Percentiles rank a stretch among this genome's conserved stretches.
Evolutionary conservation across 2,888 invertebrate species (phyloP).

Genomic region (Lypha dubia): DNA sequence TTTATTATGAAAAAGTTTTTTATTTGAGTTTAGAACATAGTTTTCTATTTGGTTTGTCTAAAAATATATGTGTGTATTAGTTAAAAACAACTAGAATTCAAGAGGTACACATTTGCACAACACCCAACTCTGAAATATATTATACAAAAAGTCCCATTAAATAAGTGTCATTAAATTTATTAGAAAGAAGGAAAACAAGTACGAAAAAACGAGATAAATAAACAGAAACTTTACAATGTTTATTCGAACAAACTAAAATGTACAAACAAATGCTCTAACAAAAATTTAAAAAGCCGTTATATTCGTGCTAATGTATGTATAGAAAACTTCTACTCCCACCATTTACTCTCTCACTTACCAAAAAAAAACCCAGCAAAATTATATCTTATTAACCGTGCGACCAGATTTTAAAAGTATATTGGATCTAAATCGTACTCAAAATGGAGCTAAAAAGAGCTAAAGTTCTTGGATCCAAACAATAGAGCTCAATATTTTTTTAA

Average conservation of each 20-base stretch:
- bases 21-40: slow-evolving; percentile 60
- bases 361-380: not conserved
- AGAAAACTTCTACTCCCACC: not conserved
- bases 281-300: slow-evolving; percentile 10
- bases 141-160: slow-evolving; percentile 49
- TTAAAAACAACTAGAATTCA: slow-evolving; percentile 29
- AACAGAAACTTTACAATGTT: slow-evolving; percentile 31
- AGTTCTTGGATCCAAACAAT: too few species aligned
- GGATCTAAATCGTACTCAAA: too few species aligned
- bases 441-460: too few species aligned
- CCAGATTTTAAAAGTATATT: too few species aligned
- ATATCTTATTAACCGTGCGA: too few species aligned
- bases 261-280: slow-evolving; percentile 10
- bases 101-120: slow-evolving; percentile 45
- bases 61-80: slow-evolving; percentile 1
- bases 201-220: slow-evolving; percentile 19
- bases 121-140: slow-evolving; percentile 29
- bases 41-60: slow-evolving; percentile 33
- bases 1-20: slow-evolving; percentile 66
- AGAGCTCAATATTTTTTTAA: too few species aligned
- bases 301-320: not conserved
- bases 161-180: slow-evolving; percentile 67
- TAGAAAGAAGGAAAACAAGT: slow-evolving; percentile 22
- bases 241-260: slow-evolving; percentile 23
- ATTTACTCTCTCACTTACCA: not conserved